Evolutionary conservation across 2,797 vertebrate genomes (phyloP).

Genomic region (Enteromius argenteus): DNA sequence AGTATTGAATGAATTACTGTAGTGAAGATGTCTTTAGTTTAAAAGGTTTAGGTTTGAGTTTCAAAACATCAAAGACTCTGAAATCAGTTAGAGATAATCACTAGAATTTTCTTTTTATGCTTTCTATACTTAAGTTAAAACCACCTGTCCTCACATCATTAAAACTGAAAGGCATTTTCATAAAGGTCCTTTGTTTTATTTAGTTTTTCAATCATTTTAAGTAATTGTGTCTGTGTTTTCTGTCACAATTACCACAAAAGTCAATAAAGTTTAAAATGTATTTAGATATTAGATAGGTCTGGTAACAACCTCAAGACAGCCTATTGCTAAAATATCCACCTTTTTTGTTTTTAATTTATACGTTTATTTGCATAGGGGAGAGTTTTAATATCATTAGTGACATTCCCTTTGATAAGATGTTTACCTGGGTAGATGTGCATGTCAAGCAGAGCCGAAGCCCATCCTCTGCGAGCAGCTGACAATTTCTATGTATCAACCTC

Average conservation of each 20-base stretch:
- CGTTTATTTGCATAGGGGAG: neutral
- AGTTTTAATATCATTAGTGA: neutral
- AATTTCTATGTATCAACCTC: neutral
- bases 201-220: neutral
- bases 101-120: neutral
- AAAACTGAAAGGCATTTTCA: neutral
- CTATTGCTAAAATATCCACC: neutral
- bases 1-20: neutral
- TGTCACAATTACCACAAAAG: neutral
- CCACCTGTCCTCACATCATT: neutral
- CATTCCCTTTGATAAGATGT: neutral
- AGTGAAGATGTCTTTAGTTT: neutral
- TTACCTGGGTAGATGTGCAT: neutral
- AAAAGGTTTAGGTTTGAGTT: neutral
- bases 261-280: neutral
- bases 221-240: neutral
- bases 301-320: neutral
- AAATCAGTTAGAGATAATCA: neutral
- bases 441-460: neutral
- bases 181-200: neutral
- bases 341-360: neutral
- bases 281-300: too few relatives aligned
- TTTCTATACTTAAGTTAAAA: neutral
- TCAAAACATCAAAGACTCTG: neutral
- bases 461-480: neutral